These are phyloP conservation scores for Trachurus trachurus DNA, from an alignment of 2,797 vertebrate species.

Conservation along the genomic window DNA sequence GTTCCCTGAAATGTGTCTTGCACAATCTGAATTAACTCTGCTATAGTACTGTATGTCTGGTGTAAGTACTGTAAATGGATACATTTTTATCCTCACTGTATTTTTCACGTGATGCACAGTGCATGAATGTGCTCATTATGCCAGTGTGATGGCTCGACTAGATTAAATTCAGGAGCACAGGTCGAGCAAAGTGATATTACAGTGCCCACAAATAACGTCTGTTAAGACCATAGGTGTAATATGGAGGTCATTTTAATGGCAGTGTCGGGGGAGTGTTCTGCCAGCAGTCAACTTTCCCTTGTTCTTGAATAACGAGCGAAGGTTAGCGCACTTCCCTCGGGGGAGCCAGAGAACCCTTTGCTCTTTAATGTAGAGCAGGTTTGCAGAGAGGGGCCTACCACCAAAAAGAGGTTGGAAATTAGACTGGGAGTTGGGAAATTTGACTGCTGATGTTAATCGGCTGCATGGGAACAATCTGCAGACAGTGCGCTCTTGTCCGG, in stretches of 20 bases:
- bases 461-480: conserved; percentile 55
- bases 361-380: conserved; percentile 77
- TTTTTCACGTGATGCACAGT: neutral
- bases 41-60: neutral
- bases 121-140: conserved; percentile 12
- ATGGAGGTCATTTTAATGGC: conserved; percentile 43
- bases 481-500: conserved; percentile 9
- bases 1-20: too few species aligned
- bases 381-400: conserved; percentile 53
- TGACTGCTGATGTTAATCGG: conserved; percentile 62
- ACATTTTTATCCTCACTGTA: neutral
- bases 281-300: conserved; percentile 46
- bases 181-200: conserved; percentile 20
- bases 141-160: conserved; percentile 26
- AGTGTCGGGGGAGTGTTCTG: conserved; percentile 39
- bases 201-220: neutral
- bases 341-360: conserved; percentile 55
- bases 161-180: conserved; percentile 22
- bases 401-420: conserved; percentile 60
- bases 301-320: conserved; percentile 64
- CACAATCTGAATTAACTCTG: neutral
- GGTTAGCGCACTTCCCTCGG: conserved; percentile 39
- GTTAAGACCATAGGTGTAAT: conserved; percentile 25
- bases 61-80: neutral
- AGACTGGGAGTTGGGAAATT: conserved; percentile 39